Evolutionary conservation across 2,888 invertebrate species (phyloP), one percentile per base, ranked within the genome.

Genomic region (Polia nebulosa): DNA sequence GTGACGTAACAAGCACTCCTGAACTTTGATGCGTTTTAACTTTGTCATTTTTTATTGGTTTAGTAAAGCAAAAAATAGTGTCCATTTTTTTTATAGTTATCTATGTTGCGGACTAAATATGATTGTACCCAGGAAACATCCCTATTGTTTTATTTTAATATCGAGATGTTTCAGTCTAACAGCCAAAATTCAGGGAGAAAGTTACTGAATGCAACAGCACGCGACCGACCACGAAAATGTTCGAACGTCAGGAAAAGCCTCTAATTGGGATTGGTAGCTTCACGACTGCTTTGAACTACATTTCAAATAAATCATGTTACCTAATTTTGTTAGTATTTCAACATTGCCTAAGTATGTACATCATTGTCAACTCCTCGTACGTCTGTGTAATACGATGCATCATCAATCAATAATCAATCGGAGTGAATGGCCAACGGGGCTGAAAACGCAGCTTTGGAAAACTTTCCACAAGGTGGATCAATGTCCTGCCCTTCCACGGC

Each of bases 161-260:
- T 36, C 15, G 15, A 56, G 20, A 47, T n/a, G 11, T 13, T 41
- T 49, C 3, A 27, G 25, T 41, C 52, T 15, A 47, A 15, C n/a
- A 52, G n/a, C 9, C 64, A 6, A 47, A 49, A 52, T 64, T 20
- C n/a, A 44, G 22, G 13, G 65, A 32, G 75, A 75, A 75, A 77
- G 56, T 60, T 9, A 20, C 25, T 47, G 20, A 13, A 44, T 25
- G 17, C 8, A 17, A 45, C 6, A 44, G 51, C 63, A 69, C 76
- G 62, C 72, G 60, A 75, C 1, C 29, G 51, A 59, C 17, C 44
- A 36, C 41, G 45, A 69, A 63, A 44, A 61, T 41, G 32, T 53
- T 65, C 22, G 13, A n/a, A 34, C 15, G 32, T 57, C 44, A 58
- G 34, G 49, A 20, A 64, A 72, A 52, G 45, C 36, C 25, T 47